Base-by-base conservation (phyloP, 1,140 invertebrate genomes). In the Sycophila sp. region DNA sequence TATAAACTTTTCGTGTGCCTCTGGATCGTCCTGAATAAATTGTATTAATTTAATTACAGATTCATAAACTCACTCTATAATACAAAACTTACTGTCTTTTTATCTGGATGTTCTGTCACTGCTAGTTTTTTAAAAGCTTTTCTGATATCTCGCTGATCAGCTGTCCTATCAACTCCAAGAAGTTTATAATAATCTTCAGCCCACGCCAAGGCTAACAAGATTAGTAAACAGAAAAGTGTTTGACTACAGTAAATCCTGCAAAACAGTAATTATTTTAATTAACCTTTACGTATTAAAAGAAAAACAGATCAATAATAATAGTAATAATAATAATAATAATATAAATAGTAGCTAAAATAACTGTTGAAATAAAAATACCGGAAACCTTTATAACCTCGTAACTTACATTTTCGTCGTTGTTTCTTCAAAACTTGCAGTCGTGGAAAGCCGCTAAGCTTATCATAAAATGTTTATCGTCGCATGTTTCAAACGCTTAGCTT, bases 51-150 rank as follows among this genome's bases (percentile, higher is more conserved):
- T 22, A 11, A 26, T 38, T 38, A 47, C 0, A 2, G 4, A 19
- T 64, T 24, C 6, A 51, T 45, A 19, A 55, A 65, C 56, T n/a
- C n/a, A n/a, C 24, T n/a, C 10, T 69, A 56, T 28, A 0, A 53
- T 6, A 28, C 8, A 26, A 17, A 60, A 71, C 67, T 58, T 87
- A 94, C 93, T 72, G 86, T 87, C 86, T 95, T 95, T 87, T 96
- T 96, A 85, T 96, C 94, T 26, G 94, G 94, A 88, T 96, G 94
- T 72, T 91, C 86, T 73, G 89, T 90, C 3, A 96, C 87, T 3
- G 93, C 94, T 30, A 95, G 77, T 82, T 91, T 92, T 83, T 95
- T 96, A 79, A 94, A 96, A 22, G 93, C 93, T 83, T 90, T 91
- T 73, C 92, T 86, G 63, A 96, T 95, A 80, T 94, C 92, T 80